phyloP scores from a whole-genome alignment of 2,113 vertebrate species.

The Cinclus cinclus region DNA sequence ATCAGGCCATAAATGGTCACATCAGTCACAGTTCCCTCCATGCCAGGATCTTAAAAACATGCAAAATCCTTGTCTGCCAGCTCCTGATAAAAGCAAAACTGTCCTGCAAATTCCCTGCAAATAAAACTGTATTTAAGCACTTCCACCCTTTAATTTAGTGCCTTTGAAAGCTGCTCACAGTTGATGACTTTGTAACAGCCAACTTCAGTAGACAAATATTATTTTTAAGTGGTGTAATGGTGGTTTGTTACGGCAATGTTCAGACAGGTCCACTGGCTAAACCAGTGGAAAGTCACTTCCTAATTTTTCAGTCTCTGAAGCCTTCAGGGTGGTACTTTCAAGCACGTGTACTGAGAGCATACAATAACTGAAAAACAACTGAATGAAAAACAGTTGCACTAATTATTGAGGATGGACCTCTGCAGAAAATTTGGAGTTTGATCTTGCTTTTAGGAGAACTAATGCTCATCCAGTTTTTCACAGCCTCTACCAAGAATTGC shows the following conservation, averaged over 20 bases:
- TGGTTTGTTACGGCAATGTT: constrained; percentile 16
- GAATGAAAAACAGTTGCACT: neutral
- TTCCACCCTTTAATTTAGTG: neutral
- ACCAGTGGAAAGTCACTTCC: neutral
- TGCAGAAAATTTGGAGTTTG: neutral
- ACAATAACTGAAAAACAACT: neutral
- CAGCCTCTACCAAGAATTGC: neutral
- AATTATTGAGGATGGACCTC: neutral
- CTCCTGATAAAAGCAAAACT: neutral
- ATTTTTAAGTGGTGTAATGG: constrained; percentile 10
- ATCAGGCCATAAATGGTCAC: constrained; percentile 2
- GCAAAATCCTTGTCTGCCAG: neutral
- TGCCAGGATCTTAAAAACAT: neutral
- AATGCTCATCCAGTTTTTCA: neutral
- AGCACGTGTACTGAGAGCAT: neutral
- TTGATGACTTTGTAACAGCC: neutral
- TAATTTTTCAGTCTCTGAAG: neutral
- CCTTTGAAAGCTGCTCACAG: neutral
- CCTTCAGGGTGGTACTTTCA: neutral
- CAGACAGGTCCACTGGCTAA: neutral
- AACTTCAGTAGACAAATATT: constrained; percentile 30
- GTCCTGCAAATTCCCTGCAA: neutral
- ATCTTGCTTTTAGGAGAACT: neutral
- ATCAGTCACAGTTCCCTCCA: neutral
- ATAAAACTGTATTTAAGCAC: neutral